These are phyloP conservation scores for Paraescarpia echinospica DNA, from an alignment of 1,140 invertebrate species.

Conservation along the genomic window DNA sequence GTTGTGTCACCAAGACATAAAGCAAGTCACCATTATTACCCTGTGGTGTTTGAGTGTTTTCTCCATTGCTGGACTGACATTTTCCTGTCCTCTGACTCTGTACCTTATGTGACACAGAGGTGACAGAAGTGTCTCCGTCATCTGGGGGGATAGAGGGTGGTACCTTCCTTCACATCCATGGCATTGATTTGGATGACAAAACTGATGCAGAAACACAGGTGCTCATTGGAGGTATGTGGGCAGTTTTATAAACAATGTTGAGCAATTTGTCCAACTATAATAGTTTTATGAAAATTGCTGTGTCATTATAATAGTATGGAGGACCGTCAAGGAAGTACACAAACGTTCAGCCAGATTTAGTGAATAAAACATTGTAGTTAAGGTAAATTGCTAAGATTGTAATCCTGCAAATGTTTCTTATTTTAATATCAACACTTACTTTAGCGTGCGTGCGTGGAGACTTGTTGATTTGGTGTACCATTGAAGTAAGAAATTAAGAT, in stretches of 20 bases:
- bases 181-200: background rate
- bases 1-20: background rate
- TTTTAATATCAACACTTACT: too few relatives aligned
- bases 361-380: too few relatives aligned
- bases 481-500: background rate
- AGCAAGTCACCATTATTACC: background rate
- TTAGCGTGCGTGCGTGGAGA: background rate
- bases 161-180: background rate
- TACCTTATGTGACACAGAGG: background rate
- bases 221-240: background rate
- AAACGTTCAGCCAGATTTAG: background rate
- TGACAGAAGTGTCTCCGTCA: background rate
- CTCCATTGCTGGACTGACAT: background rate
- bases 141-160: background rate
- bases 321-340: background rate
- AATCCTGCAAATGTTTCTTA: too few relatives aligned
- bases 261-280: background rate
- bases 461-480: too few relatives aligned
- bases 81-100: background rate
- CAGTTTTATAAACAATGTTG: background rate
- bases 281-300: background rate
- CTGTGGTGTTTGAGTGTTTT: background rate
- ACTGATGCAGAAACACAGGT: background rate
- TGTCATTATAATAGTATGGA: background rate
- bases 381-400: too few relatives aligned